Evolutionary conservation across 2,888 invertebrate genomes (phyloP).

Genomic region (Melolontha melolontha): DNA sequence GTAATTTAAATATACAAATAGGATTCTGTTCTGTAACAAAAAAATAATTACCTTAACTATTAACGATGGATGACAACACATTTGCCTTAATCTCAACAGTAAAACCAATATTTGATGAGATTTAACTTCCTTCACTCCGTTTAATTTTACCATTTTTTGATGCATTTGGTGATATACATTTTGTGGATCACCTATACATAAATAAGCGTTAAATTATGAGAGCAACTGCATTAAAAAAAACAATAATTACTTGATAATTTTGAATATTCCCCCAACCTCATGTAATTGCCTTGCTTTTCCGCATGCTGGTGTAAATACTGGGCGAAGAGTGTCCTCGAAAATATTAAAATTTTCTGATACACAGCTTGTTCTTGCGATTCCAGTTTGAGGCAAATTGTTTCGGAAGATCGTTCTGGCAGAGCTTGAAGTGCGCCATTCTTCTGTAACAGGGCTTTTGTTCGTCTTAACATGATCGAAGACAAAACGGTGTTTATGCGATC

Average conservation of each 20-base stretch:
- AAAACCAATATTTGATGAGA: constrained; percentile 80
- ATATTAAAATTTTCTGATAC: constrained; percentile 81
- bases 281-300: constrained; percentile 66
- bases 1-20: too few relatives aligned
- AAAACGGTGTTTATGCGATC: constrained; percentile 87
- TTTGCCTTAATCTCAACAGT: constrained; percentile 86
- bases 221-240: neutral
- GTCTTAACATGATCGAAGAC: constrained; percentile 85
- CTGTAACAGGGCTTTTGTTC: constrained; percentile 87
- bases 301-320: constrained; percentile 82
- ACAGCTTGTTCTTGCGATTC: constrained; percentile 79
- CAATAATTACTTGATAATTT: constrained; percentile 5
- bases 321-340: constrained; percentile 80
- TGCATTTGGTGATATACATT: constrained; percentile 74
- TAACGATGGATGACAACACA: constrained; percentile 89
- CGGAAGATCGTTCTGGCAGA: constrained; percentile 73
- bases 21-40: neutral
- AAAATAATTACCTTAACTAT: constrained; percentile 72
- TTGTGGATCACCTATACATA: constrained; percentile 55
- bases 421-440: constrained; percentile 71
- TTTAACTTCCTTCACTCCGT: constrained; percentile 68
- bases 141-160: constrained; percentile 71
- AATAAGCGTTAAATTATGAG: constrained; percentile 21
- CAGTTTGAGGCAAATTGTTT: constrained; percentile 73
- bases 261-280: neutral